Evolutionary conservation across 2,888 invertebrate species (phyloP).

Genomic region (Dynastes grantii): DNA sequence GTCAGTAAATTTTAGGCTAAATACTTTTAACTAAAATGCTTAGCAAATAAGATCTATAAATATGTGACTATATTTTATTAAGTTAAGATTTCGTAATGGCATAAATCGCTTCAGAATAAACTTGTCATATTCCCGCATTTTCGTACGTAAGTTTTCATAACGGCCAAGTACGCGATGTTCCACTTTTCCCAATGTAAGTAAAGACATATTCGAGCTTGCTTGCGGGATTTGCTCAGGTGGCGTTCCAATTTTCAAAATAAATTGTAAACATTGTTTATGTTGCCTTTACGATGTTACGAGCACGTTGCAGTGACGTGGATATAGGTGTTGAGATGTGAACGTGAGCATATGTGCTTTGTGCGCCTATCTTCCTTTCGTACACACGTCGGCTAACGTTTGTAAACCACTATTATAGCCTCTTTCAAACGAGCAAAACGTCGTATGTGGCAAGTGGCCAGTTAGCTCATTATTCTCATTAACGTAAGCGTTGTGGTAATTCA

Average conservation of each 20-base stretch:
- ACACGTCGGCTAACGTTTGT: too few species aligned
- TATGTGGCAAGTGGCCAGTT: slow-evolving; percentile 9
- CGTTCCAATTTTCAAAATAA: slow-evolving; percentile 28
- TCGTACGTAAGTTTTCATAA: neutral
- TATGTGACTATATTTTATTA: too few species aligned
- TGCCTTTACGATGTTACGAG: slow-evolving; percentile 1
- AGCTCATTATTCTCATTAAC: slow-evolving; percentile 8
- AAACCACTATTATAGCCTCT: slow-evolving; percentile 1
- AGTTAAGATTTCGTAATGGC: too few species aligned
- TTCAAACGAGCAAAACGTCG: neutral
- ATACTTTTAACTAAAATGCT: too few species aligned
- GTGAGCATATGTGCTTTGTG: slow-evolving; percentile 7
- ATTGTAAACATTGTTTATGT: slow-evolving; percentile 42
- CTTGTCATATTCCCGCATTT: too few species aligned
- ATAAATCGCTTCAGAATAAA: too few species aligned
- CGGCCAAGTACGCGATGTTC: neutral
- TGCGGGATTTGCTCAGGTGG: slow-evolving; percentile 37
- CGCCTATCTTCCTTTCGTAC: too few species aligned
- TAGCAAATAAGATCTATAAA: too few species aligned
- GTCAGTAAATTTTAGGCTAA: too few species aligned
- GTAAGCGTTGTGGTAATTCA: neutral
- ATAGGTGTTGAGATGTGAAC: slow-evolving; percentile 19
- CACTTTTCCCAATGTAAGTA: neutral
- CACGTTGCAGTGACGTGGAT: neutral
- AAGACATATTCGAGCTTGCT: too few species aligned